phyloP scores from a whole-genome alignment of 2,888 invertebrate species.

The Corbicula japonica region DNA sequence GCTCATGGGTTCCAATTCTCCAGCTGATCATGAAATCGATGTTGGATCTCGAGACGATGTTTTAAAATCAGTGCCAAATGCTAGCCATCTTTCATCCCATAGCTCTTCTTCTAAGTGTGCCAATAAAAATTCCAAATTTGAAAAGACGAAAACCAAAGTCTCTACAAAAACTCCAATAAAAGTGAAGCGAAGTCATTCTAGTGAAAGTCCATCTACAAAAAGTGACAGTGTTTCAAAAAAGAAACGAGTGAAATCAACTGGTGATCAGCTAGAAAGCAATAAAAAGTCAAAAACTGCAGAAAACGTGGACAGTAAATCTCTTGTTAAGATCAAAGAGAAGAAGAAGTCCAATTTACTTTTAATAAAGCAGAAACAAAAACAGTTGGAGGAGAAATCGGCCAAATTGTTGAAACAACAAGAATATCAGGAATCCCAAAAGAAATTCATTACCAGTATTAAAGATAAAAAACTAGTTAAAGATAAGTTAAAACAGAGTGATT shows the following conservation, averaged over 20 bases:
- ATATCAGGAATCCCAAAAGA: neutral
- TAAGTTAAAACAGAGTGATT: conserved; percentile 1
- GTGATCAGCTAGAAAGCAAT: too few species aligned
- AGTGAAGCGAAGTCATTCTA: conserved; percentile 25
- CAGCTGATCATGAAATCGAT: conserved; percentile 67
- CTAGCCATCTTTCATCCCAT: conserved; percentile 13
- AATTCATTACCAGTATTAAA: neutral
- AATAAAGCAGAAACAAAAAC: conserved; percentile 36
- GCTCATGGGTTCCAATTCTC: conserved; percentile 49
- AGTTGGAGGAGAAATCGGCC: conserved; percentile 18
- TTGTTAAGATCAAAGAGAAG: conserved; percentile 21
- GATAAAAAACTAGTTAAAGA: conserved; percentile 11
- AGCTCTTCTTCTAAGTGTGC: conserved; percentile 17
- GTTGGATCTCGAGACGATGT: conserved; percentile 61
- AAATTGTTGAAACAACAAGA: conserved; percentile 16
- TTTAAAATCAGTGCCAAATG: conserved; percentile 25
- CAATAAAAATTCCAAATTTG: conserved; percentile 10
- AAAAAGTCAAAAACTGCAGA: too few species aligned
- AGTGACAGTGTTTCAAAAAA: too few species aligned
- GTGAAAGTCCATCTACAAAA: neutral
- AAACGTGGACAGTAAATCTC: too few species aligned
- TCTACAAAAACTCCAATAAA: conserved; percentile 11
- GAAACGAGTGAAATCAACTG: too few species aligned
- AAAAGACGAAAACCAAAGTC: conserved; percentile 1
- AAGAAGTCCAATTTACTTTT: conserved; percentile 29